These are phyloP conservation scores for Rhadina sibilatrix DNA, from an alignment of 2,113 vertebrate genomes.

Conservation along the genomic window DNA sequence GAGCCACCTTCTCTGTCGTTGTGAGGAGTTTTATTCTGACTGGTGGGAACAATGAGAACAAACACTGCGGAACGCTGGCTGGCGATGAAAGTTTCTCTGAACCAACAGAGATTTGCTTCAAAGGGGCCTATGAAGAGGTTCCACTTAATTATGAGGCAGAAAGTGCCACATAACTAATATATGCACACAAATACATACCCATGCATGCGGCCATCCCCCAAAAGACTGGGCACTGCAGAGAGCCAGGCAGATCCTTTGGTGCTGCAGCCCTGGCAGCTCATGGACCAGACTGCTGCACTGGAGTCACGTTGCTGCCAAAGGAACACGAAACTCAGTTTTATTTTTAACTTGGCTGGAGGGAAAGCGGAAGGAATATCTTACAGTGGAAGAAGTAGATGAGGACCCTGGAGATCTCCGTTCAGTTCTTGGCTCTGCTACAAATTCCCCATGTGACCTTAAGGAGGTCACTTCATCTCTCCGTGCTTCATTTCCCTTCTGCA, in stretches of 20 bases:
- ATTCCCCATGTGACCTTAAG: neutral
- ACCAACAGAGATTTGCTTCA: constrained; percentile 25
- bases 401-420: neutral
- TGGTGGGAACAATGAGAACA: neutral
- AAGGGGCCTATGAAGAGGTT: constrained; percentile 36
- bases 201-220: neutral
- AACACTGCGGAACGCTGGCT: neutral
- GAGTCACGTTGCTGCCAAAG: neutral
- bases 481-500: constrained; percentile 27
- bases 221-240: neutral
- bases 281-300: neutral
- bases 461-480: neutral
- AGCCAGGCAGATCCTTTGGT: neutral
- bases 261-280: neutral
- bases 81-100: constrained; percentile 10
- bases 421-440: neutral
- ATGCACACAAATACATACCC: fast-evolving
- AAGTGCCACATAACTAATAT: neutral
- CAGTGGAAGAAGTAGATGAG: neutral
- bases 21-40: constrained; percentile 26
- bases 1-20: neutral
- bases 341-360: constrained; percentile 8
- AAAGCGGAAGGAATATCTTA: neutral
- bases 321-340: neutral
- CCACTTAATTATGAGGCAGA: constrained; percentile 33